Evolutionary conservation across 2,888 invertebrate species (phyloP).

Genomic region (Theretra japonica): DNA sequence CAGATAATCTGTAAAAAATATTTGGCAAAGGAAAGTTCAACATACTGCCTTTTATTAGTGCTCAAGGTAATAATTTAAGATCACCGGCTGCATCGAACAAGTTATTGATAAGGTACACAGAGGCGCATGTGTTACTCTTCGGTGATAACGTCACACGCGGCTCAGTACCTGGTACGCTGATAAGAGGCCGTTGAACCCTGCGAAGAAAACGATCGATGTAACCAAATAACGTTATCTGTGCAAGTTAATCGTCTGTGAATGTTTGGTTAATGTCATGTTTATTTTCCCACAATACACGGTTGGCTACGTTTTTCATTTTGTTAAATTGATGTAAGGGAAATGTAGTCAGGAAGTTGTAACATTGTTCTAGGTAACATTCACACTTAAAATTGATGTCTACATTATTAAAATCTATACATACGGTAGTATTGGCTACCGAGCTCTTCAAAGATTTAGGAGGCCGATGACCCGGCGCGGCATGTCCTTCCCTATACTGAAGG

Average conservation of each 20-base stretch:
- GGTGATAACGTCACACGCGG: slow-evolving; percentile 20
- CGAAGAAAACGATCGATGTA: slow-evolving; percentile 29
- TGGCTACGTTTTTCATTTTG: background rate
- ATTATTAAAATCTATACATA: too few species aligned
- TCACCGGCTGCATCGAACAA: background rate
- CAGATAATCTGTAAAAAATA: background rate
- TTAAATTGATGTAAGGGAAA: slow-evolving; percentile 7
- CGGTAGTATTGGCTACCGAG: too few species aligned
- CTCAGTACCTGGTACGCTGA: slow-evolving; percentile 30
- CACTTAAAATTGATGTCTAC: too few species aligned
- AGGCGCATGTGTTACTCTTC: background rate
- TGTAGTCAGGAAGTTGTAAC: background rate
- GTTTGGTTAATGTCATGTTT: slow-evolving; percentile 16
- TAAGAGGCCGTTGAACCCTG: slow-evolving; percentile 29
- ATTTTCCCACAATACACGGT: slow-evolving; percentile 23
- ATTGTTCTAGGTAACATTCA: background rate
- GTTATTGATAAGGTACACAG: slow-evolving; percentile 22
- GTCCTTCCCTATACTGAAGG: too few species aligned
- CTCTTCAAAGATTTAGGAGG: too few species aligned
- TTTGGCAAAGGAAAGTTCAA: background rate
- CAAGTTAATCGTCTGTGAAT: slow-evolving; percentile 18
- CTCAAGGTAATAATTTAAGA: background rate
- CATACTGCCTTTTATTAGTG: slow-evolving; percentile 29
- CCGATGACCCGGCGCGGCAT: too few species aligned
- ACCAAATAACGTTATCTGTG: slow-evolving; percentile 18